These are phyloP conservation scores for Gymnocephalus cernua DNA, from an alignment of 2,113 vertebrate genomes.

Conservation along the genomic window DNA sequence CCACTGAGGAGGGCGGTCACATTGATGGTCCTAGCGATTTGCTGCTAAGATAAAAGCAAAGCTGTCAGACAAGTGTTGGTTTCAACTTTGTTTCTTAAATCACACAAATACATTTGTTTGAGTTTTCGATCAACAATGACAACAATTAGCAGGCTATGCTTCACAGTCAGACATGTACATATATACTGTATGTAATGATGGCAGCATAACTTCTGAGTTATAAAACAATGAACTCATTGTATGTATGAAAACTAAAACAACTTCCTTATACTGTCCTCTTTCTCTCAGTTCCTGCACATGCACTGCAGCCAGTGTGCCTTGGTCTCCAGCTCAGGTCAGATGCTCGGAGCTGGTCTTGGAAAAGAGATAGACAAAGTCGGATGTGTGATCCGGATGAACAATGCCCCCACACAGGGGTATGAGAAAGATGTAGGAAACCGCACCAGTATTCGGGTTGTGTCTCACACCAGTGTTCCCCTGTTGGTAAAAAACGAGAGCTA, in stretches of 20 bases:
- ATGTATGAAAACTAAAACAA: not conserved
- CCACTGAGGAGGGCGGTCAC: not conserved
- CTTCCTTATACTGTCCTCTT: not conserved
- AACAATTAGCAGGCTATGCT: not conserved
- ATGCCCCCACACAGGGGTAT: constrained; percentile 88
- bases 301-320: constrained; percentile 88
- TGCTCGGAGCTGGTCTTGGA: constrained; percentile 88
- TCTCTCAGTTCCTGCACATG: constrained; percentile 71
- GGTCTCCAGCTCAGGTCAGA: constrained; percentile 96
- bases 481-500: constrained; percentile 87
- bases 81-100: not conserved
- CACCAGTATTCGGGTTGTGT: constrained; percentile 90
- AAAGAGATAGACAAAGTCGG: constrained; percentile 85
- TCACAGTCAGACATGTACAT: not conserved
- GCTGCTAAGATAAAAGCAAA: not conserved
- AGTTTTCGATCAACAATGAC: not conserved
- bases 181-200: not conserved
- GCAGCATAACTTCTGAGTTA: not conserved
- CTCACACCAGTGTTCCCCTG: constrained; percentile 92
- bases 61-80: too few relatives aligned
- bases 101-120: not conserved
- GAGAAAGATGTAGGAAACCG: constrained; percentile 90
- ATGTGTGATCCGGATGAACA: constrained; percentile 96
- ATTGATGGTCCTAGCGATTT: not conserved
- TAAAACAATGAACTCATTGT: not conserved